Evolutionary conservation across 2,888 invertebrate species (phyloP), one percentile per base, ranked within the genome.

Genomic region (Elmis aenea): DNA sequence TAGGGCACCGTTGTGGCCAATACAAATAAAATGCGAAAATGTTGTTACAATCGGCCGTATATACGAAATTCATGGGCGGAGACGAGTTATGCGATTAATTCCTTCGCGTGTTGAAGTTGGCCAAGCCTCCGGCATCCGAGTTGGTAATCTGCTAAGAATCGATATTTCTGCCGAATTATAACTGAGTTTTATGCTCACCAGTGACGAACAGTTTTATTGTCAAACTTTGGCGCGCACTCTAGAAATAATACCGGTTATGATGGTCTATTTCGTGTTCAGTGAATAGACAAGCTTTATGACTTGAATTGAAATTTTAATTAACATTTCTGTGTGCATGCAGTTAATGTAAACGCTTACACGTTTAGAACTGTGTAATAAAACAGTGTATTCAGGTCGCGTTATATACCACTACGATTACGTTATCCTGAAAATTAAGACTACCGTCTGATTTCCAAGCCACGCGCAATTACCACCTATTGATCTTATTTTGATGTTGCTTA

Each of bases 151-250:
- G 40, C 28, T 24, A 38, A 30, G 34, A 39, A 47, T 47, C 45
- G 42, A 47, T 47, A 47, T 42, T 39, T 35, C 38, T 24, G 22
- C 33, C 36, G 41, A 41, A 41, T 33, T 41, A 38, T 38, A 38
- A 37, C 42, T 36, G 30, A 39, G 40, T 48, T 46, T 46, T 46
- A 46, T 48, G 48, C 42, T 42, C 46, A 46, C 42, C 39, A 42
- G 47, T 49, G 48, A 51, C 44, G 45, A 48, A 45, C 46, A 37
- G 44, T 44, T 47, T 49, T 51, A 51, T 49, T 42, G 47, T 46
- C 41, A 43, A 51, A 51, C 46, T 50, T 50, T 42, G 40, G 30
- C 38, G 29, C 42, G 38, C 38, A 16, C 29, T 45, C 26, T 35
- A 34, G 39, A 48, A 48, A 48, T 46, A 44, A 47, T 47, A 42